Evolutionary conservation across 2,113 vertebrate genomes (phyloP).

Genomic region (Pluvianellus socialis): DNA sequence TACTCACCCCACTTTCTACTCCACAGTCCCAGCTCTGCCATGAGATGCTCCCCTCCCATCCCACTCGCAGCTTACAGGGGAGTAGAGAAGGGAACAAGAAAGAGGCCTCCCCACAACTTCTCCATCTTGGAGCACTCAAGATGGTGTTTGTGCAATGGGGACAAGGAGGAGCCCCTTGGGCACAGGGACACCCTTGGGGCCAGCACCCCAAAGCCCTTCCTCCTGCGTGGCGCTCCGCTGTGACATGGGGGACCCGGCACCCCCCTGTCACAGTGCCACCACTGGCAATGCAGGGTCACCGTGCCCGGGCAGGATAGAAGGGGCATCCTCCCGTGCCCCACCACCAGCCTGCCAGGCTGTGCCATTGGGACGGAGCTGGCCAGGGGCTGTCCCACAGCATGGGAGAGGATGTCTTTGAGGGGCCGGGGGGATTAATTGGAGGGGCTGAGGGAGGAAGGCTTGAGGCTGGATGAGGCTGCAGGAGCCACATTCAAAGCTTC

Average conservation of each 20-base stretch:
- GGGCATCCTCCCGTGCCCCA: too few relatives aligned
- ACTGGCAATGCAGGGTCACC: accelerated
- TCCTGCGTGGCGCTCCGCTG: background rate
- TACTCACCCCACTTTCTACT: background rate
- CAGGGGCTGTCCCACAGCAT: accelerated
- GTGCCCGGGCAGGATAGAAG: background rate
- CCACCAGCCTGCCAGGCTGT: background rate
- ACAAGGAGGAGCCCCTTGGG: background rate
- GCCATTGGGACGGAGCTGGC: too few relatives aligned
- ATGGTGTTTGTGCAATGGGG: background rate
- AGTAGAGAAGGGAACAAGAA: background rate
- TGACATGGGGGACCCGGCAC: background rate
- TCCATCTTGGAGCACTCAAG: background rate
- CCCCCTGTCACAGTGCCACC: too few relatives aligned
- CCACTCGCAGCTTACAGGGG: background rate
- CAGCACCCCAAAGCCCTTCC: background rate
- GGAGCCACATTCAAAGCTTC: background rate
- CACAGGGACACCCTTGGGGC: accelerated
- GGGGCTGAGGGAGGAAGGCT: background rate
- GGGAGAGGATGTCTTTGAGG: background rate
- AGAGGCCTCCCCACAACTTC: background rate
- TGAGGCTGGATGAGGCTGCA: background rate
- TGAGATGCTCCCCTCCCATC: background rate
- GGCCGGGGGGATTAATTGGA: background rate
- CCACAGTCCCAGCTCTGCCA: background rate